Conservation (phyloP, 2,888 invertebrate species). For the Drosophila nr. medialis region DNA sequence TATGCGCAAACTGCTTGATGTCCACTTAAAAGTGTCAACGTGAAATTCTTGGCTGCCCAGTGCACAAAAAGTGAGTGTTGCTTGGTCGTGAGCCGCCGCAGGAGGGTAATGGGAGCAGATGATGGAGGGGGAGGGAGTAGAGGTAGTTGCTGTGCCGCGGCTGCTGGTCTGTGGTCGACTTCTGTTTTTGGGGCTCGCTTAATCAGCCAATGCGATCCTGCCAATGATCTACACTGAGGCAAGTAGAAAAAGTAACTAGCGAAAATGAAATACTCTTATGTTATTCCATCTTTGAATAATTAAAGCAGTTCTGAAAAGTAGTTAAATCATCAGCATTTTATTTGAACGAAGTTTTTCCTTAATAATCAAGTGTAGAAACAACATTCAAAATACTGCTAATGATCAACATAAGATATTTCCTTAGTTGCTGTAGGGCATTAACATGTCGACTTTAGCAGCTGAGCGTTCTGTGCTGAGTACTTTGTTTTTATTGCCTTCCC, state of each 20-base stretch:
- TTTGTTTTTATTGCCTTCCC: constrained; percentile 19
- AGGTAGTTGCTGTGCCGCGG: constrained; percentile 13
- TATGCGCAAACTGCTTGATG: constrained; percentile 81
- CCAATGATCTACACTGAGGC: constrained; percentile 34
- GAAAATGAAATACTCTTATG: background rate
- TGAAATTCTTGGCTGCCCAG: constrained; percentile 77
- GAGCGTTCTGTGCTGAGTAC: constrained; percentile 2
- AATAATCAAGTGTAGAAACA: background rate
- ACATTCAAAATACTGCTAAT: background rate
- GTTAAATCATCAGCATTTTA: background rate
- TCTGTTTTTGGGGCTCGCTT: constrained; percentile 50
- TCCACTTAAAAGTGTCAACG: constrained; percentile 83
- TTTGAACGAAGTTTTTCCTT: background rate
- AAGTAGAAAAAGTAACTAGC: background rate
- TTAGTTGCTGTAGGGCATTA: constrained; percentile 30
- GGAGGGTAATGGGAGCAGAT: constrained; percentile 10
- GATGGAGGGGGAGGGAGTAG: constrained; percentile 4
- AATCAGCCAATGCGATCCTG: constrained; percentile 11
- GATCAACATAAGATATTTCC: background rate
- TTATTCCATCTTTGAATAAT: background rate
- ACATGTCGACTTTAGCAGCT: constrained; percentile 8
- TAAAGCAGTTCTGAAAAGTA: background rate
- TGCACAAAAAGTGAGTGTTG: constrained; percentile 67
- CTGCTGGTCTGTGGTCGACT: constrained; percentile 46
- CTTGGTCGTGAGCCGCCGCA: constrained; percentile 54